Evolutionary conservation across 2,797 vertebrate species (phyloP), one percentile per base, ranked within the genome.

Genomic region (Malurus splendens): DNA sequence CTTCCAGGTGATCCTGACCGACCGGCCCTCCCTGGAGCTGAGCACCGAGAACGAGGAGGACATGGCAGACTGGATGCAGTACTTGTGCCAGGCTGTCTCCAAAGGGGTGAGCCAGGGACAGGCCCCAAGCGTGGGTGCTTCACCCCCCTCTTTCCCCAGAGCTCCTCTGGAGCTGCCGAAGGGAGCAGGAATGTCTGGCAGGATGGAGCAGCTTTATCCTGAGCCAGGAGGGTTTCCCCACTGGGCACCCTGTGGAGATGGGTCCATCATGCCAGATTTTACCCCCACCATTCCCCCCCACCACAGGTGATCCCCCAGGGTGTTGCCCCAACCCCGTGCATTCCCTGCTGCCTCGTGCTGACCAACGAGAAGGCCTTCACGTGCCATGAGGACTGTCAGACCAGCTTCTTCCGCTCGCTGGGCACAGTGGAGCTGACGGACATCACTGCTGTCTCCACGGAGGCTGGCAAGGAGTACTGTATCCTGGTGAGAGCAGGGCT

Each of bases 361-460:
- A 99, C 99, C 0, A 97, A 98, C 2, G 93, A 96, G 86, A 98
- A 97, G 94, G 96, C 98, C 92, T 98, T 99, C 91, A 99, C 98
- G 0, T 99, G 99, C 95, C 99, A 99, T 0, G 98, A 99, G 97
- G 99, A 99, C 86, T 99, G 99, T 93, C 99, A 99, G 97, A 99
- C 99, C 15, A 98, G 98, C 96, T 99, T 99, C 96, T 99, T 99
- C 96, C 98, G 99, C 80, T 98, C 98, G 0, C 97, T 99, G 79
- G 98, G 98, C 92, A 96, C 96, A 0, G 95, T 91, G 2, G 97
- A 98, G 41, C 96, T 99, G 90, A 97, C 93, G 0, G 97, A 99
- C 19, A 18, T 99, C 93, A 96, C 95, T 1, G 88, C 97, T 0
- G 71, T 99, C 77, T 97, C 97, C 81, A 88, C 97, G 0, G 98